A percentile compares a stretch with the other conserved stretches of the same genome.
phyloP scores from a whole-genome alignment of 2,888 invertebrate genomes.

The Drosophila eohydei region DNA sequence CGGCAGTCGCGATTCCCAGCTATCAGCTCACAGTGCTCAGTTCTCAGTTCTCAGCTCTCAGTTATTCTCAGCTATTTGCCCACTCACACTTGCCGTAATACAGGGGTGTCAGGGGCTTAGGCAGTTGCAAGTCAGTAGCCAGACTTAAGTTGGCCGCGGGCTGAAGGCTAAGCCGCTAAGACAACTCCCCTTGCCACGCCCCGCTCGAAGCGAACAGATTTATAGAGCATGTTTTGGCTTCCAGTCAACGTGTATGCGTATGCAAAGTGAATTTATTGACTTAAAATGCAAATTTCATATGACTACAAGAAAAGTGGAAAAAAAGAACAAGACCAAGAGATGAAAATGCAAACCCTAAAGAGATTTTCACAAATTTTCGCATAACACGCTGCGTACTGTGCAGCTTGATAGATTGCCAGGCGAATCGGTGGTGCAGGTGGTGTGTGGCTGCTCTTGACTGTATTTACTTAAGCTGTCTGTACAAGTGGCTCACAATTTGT shows the following conservation, averaged over 20 bases:
- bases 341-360: constrained; percentile 40
- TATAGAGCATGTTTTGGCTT: constrained; percentile 75
- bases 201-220: constrained; percentile 58
- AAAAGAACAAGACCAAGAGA: constrained; percentile 8
- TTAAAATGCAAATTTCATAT: constrained; percentile 83
- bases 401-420: constrained; percentile 73
- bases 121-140: constrained; percentile 53
- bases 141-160: constrained; percentile 39
- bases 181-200: constrained; percentile 26
- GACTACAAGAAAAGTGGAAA: constrained; percentile 45
- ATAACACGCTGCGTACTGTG: constrained; percentile 67
- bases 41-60: constrained; percentile 14
- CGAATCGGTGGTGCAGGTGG: constrained; percentile 20
- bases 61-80: constrained; percentile 49
- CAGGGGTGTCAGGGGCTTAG: constrained; percentile 5
- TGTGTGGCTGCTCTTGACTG: constrained; percentile 33
- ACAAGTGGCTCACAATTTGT: constrained; percentile 79
- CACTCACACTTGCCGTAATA: constrained; percentile 66
- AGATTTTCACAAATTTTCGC: constrained; percentile 77
- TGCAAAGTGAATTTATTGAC: constrained; percentile 85
- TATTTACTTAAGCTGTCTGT: constrained; percentile 78
- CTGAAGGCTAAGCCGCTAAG: constrained; percentile 54
- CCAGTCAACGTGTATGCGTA: constrained; percentile 70
- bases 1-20: constrained; percentile 24
- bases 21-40: constrained; percentile 15